Percentiles rank a stretch among this genome's conserved stretches.
Evolutionary conservation across 2,113 vertebrate species (phyloP).

Genomic region (Zosterops lateralis): DNA sequence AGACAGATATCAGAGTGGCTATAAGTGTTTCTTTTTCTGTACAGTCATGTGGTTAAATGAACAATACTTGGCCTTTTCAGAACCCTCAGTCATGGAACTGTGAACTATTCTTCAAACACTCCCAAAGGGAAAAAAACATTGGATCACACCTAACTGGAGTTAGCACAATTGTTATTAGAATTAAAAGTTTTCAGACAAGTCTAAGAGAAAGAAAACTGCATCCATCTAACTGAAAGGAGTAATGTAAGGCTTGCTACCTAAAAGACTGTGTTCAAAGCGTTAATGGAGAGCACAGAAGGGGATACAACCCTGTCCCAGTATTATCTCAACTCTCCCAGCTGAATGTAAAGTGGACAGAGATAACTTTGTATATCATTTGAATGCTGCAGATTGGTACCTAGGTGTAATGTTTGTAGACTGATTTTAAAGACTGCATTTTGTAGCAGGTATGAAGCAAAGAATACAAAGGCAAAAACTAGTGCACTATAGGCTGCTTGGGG

Average conservation of each 20-base stretch:
- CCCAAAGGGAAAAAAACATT: not conserved
- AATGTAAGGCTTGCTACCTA: not conserved
- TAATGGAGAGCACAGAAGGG: not conserved
- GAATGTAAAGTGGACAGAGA: not conserved
- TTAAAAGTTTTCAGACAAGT: not conserved
- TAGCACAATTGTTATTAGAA: not conserved
- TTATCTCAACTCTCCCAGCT: not conserved
- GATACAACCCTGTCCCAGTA: not conserved
- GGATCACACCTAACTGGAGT: not conserved
- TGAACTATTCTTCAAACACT: not conserved
- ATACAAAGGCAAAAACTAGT: not conserved
- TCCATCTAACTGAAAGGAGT: not conserved
- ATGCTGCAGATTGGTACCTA: not conserved
- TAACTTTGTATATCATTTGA: not conserved
- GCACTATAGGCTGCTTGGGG: not conserved
- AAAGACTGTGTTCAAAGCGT: not conserved
- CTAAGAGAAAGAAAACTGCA: not conserved
- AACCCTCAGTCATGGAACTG: not conserved
- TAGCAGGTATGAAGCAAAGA: not conserved
- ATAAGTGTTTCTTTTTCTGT: not conserved
- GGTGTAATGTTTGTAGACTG: not conserved
- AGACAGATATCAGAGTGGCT: not conserved
- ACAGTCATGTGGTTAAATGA: not conserved
- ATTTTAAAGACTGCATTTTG: not conserved
- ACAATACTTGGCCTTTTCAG: not conserved